A percentile compares a stretch with the other conserved stretches of the same genome.
Conservation (phyloP, 1,140 invertebrate species). For the Zelostemma sp. region DNA sequence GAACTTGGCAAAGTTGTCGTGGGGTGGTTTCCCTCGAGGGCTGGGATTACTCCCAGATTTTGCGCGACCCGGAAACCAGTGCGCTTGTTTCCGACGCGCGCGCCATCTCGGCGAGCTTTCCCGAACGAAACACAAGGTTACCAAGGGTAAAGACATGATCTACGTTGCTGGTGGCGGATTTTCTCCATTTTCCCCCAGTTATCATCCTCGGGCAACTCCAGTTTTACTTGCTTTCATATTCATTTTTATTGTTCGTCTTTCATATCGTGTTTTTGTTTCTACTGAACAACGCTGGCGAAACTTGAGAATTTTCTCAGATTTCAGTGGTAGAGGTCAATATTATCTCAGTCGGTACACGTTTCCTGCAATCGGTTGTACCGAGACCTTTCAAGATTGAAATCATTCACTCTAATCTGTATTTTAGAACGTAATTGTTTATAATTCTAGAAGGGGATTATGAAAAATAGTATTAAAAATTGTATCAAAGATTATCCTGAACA, state of each 20-base stretch:
- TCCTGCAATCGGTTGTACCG: too few relatives aligned
- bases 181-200: not conserved
- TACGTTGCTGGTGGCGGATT: not conserved
- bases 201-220: not conserved
- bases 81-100: constrained; percentile 7
- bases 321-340: not conserved
- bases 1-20: constrained; percentile 60
- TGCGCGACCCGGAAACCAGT: constrained; percentile 3
- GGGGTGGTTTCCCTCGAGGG: constrained; percentile 42
- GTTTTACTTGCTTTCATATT: too few relatives aligned
- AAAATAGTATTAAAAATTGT: too few relatives aligned
- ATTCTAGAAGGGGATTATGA: too few relatives aligned
- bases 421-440: too few relatives aligned
- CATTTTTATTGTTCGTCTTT: too few relatives aligned
- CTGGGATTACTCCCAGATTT: constrained; percentile 33
- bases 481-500: too few relatives aligned
- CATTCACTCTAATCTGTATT: too few relatives aligned
- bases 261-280: too few relatives aligned
- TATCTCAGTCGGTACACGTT: not conserved
- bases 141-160: not conserved
- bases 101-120: constrained; percentile 15
- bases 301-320: not conserved
- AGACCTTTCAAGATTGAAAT: too few relatives aligned
- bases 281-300: too few relatives aligned
- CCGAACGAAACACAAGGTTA: not conserved